A percentile compares a stretch with the other conserved stretches of the same genome.
These are phyloP conservation scores for Suillia variegata DNA, from an alignment of 2,888 invertebrate species.

Conservation along the genomic window DNA sequence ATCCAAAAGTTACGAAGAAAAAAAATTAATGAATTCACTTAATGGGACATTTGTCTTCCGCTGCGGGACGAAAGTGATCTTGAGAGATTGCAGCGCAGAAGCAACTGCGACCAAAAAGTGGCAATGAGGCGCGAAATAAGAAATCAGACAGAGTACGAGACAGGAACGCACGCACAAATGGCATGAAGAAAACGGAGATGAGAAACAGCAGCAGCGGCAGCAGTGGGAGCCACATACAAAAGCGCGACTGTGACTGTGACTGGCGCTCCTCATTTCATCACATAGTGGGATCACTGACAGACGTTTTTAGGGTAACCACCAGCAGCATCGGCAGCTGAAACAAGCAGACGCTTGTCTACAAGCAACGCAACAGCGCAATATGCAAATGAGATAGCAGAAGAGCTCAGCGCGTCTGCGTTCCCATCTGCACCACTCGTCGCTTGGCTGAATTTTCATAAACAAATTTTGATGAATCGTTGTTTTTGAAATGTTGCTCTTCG, in stretches of 20 bases:
- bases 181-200: not conserved
- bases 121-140: slow-evolving; percentile 26
- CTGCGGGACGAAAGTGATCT: slow-evolving; percentile 15
- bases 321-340: not conserved
- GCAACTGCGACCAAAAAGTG: not conserved
- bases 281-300: not conserved
- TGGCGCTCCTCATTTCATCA: not conserved
- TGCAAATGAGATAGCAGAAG: not conserved
- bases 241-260: not conserved
- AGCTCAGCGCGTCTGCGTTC: not conserved
- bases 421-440: not conserved
- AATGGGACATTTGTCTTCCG: slow-evolving; percentile 36
- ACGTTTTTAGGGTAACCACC: not conserved
- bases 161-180: slow-evolving; percentile 9
- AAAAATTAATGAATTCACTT: slow-evolving; percentile 36
- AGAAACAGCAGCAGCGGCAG: not conserved
- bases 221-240: not conserved
- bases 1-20: not conserved
- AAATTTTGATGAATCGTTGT: not conserved
- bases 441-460: not conserved
- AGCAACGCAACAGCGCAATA: not conserved
- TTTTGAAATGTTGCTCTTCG: not conserved
- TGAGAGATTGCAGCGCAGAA: slow-evolving; percentile 9
- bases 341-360: too few species aligned
- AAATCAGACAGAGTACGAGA: slow-evolving; percentile 22